Percentiles rank a stretch among this genome's conserved stretches.
phyloP scores from a whole-genome alignment of 2,888 invertebrate genomes.

The Galerucella pusilla region DNA sequence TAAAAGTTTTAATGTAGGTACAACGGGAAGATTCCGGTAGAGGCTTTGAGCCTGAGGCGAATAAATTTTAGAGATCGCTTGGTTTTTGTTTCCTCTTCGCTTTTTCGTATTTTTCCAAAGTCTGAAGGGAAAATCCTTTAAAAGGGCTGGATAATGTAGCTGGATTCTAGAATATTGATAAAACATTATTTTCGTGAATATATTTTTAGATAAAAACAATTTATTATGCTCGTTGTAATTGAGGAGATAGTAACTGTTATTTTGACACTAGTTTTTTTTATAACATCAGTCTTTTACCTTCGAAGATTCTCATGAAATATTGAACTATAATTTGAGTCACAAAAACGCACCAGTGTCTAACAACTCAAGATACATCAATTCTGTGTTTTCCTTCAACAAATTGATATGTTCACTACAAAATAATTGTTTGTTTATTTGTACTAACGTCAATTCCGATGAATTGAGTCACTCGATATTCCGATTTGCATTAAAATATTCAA shows the following conservation, averaged over 20 bases:
- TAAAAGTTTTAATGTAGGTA: conserved; percentile 36
- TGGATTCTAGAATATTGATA: not conserved
- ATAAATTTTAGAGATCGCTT: conserved; percentile 24
- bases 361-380: too few relatives aligned
- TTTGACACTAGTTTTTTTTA: too few relatives aligned
- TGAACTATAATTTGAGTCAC: too few relatives aligned
- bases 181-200: not conserved
- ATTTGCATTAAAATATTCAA: not conserved
- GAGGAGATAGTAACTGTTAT: too few relatives aligned
- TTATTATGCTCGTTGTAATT: too few relatives aligned
- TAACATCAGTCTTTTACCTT: too few relatives aligned
- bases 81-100: conserved; percentile 13
- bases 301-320: too few relatives aligned
- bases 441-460: not conserved
- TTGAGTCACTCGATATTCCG: not conserved
- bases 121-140: not conserved
- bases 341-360: too few relatives aligned
- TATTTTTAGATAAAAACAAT: too few relatives aligned
- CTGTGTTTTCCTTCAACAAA: too few relatives aligned
- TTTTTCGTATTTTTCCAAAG: conserved; percentile 5
- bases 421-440: too few relatives aligned
- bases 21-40: conserved; percentile 31
- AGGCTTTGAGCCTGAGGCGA: conserved; percentile 17
- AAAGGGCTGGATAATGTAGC: not conserved
- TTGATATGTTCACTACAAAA: too few relatives aligned